Base-by-base conservation (phyloP, 2,113 vertebrate species). In the Dasyornis broadbenti region DNA sequence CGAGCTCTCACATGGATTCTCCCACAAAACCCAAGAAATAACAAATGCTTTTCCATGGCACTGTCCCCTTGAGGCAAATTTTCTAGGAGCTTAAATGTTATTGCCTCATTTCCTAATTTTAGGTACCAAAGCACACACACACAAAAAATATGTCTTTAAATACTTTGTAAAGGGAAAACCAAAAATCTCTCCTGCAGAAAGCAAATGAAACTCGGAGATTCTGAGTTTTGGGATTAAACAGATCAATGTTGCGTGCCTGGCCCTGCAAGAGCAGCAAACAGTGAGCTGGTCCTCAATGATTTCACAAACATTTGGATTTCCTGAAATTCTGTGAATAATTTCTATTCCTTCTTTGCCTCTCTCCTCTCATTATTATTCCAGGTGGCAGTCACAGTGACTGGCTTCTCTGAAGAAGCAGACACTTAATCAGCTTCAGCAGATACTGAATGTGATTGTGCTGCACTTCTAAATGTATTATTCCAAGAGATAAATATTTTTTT, bases 401-500 rank as follows among this genome's bases (percentile, higher is more conserved):
- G 90, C 66, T 95, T 65, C 75, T 89, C 63, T 92, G 82, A 85
- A 93, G 93, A 82, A 90, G 83, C 86, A 95, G 94, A 90, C 59
- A 85, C 47, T 95, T 94, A 86, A 93, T 90, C 90, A 90, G 72
- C 89, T 83, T 93, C 86, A 85, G 85, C 59, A 91, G 90, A 93
- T 80, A 82, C 76, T 83, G 84, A 88, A 88, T 50, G 49, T 61
- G 88, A 94, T 91, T 90, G 78, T 8, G 22, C 39, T 77, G 75
- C 33, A 70, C 71, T 93, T 70, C 90, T 88, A 88, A 80, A 94
- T 68, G n/a, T 68, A 94, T 91, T 90, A 88, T 86, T 86, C 82
- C 47, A 78, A 83, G 47, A 86, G 71, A 71, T 87, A 96, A 93
- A 88, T 89, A 82, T 69, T 91, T 97, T 94, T 95, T 90, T 4